Conservation (phyloP, 2,888 invertebrate genomes). For the Chouioia cunea region DNA sequence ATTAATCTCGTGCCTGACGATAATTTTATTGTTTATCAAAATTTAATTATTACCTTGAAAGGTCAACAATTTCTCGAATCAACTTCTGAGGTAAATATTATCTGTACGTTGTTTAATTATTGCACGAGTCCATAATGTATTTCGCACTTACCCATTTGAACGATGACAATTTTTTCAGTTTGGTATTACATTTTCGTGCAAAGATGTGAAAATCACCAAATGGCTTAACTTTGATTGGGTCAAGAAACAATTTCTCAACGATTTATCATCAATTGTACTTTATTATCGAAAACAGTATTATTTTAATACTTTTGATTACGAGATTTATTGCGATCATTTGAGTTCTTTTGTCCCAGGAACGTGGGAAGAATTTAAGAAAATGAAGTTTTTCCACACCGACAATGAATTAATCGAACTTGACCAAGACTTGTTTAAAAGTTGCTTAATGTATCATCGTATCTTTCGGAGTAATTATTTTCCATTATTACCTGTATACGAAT, state of each 20-base stretch:
- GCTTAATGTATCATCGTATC: conserved; percentile 31
- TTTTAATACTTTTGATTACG: background rate
- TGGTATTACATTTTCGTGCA: conserved; percentile 16
- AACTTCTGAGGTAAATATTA: conserved; percentile 25
- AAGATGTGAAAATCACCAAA: conserved; percentile 22
- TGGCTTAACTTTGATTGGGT: conserved; percentile 24
- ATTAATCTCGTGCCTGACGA: conserved; percentile 17
- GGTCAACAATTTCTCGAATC: conserved; percentile 30
- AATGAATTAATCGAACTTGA: conserved; percentile 14
- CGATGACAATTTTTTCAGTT: conserved; percentile 24
- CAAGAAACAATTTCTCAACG: conserved; percentile 15
- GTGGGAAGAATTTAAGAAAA: conserved; percentile 18
- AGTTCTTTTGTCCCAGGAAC: conserved; percentile 5
- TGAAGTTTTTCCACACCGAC: background rate
- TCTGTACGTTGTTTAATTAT: too few species aligned
- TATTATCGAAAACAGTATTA: conserved; percentile 10
- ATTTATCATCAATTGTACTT: conserved; percentile 11
- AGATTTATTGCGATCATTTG: background rate
- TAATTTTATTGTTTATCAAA: conserved; percentile 10
- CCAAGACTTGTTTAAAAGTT: conserved; percentile 30
- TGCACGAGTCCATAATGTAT: too few species aligned
- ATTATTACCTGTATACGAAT: background rate
- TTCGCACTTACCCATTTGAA: background rate
- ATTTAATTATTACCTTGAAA: conserved; percentile 31
- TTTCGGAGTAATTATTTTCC: conserved; percentile 28